Base-by-base conservation (phyloP, 2,888 invertebrate genomes). In the Drosophila tanythrix region DNA sequence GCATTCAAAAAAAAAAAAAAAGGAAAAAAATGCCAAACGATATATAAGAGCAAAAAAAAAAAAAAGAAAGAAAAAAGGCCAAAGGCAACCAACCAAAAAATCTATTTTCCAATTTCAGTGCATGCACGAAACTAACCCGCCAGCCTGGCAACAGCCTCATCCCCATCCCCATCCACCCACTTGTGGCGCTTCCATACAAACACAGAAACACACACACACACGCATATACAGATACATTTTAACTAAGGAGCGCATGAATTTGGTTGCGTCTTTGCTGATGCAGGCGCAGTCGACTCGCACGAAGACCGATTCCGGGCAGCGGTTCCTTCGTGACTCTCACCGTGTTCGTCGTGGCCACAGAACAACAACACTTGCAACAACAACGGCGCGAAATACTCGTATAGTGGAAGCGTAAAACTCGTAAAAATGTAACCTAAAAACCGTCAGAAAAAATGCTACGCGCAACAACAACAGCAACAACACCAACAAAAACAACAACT, bases 361-460 rank as follows among this genome's bases (percentile, higher is more conserved):
- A 76, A 68, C 68, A 82, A 66, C 61, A 72, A 73, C 63, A 68
- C 63, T 46, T 70, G 52, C 52, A 46, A 52, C 52, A 78, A 76
- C 63, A 67, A 46, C 76, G 56, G 80, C 76, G 81, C 80, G 76
- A 78, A 78, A 78, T 80, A 76, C 70, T 75, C 76, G 70, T 66
- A 77, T 63, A 76, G 78, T 79, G 81, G 73, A 86, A 80, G 86
- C 67, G 76, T 73, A 73, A 81, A 81, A 85, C 81, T 90, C 88
- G 90, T 91, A 91, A 90, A 90, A 91, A 88, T 90, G 83, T 91
- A 90, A 90, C 91, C 91, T 90, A 90, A 90, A 90, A 90, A 91
- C 90, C 82, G 78, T 82, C 89, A 82, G 91, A 91, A 90, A 90
- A 90, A 90, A 91, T 89, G 80, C 77, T 70, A 50, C 73, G 67